Base-by-base conservation (phyloP, 1,140 invertebrate genomes). In the Steinernema khuongi region DNA sequence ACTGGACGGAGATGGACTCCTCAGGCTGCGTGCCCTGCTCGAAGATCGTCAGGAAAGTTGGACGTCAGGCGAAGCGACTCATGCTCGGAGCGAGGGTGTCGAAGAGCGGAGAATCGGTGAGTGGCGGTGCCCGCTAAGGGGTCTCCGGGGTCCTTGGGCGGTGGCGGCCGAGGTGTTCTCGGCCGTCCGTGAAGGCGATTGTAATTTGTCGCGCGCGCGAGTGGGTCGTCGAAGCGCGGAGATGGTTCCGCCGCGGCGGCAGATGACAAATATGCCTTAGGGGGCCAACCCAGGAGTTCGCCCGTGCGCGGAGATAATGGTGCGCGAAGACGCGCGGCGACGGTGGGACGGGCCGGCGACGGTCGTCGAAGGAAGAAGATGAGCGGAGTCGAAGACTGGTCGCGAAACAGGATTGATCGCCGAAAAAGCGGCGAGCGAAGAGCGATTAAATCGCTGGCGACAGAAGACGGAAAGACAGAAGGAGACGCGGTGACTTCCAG, bases 361-460 rank as follows among this genome's bases (percentile, higher is more conserved):
- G 11, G 11, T 60, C 50, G 50, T 60, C 50, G 26, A 22, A 60
- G n/a, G 7, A n/a, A 60, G 50, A 60, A 60, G 50, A 60, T 7
- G 50, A 60, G 50, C 26, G 36, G n/a, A 7, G 36, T 11, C 36
- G 36, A 41, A 60, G 4, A 60, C 50, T 22, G 50, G 50, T 22
- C 50, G 22, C 50, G 7, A 26, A n/a, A 60, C 11, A 11, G 50
- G 22, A 60, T 60, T 22, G 50, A 60, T 60, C 50, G 26, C 50
- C 11, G 50, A 60, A 60, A 60, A 60, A 60, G 50, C 36, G 36
- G 36, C 36, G n/a, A n/a, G n/a, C n/a, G 36, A 60, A 60, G 50
- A 60, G 7, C 50, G 50, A 60, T 60, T 60, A 60, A 60, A 60
- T 60, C 50, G 50, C 50, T 60, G 50, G 50, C 50, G 50, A n/a